A percentile compares a stretch with the other conserved stretches of the same genome.
phyloP scores from a whole-genome alignment of 2,113 vertebrate genomes.

The Erythrocercus mccallii region DNA sequence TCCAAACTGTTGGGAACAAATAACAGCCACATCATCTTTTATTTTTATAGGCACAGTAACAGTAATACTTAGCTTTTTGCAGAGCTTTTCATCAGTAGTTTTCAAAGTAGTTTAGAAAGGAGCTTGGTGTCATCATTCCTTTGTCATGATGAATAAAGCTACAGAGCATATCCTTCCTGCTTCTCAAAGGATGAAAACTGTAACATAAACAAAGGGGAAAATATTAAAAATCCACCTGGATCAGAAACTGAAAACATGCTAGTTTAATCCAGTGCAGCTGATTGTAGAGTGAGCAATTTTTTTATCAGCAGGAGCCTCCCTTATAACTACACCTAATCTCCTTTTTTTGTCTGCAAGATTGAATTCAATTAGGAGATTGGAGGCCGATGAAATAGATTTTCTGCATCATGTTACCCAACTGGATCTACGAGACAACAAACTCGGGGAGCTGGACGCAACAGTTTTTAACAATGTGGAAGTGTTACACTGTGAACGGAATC shows the following conservation, averaged over 20 bases:
- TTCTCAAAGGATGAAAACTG: not conserved
- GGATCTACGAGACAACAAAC: slow-evolving; percentile 91
- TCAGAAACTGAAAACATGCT: not conserved
- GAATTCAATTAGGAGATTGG: slow-evolving; percentile 83
- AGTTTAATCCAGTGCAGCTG: not conserved
- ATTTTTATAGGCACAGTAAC: not conserved
- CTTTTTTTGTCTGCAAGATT: slow-evolving; percentile 72
- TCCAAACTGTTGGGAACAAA: not conserved
- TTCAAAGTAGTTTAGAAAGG: not conserved
- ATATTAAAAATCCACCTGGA: not conserved
- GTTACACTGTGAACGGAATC: slow-evolving; percentile 94
- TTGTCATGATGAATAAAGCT: not conserved
- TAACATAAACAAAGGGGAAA: not conserved
- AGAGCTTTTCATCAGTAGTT: not conserved
- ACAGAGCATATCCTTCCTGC: not conserved
- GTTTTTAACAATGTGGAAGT: slow-evolving; percentile 91
- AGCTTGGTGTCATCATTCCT: not conserved
- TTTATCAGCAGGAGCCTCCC: not conserved
- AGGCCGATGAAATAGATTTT: slow-evolving; percentile 83
- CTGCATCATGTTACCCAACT: slow-evolving; percentile 91
- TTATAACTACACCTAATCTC: not conserved
- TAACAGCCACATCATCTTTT: not conserved
- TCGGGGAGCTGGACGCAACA: slow-evolving; percentile 84
- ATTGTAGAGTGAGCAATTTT: not conserved
- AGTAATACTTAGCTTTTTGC: not conserved